phyloP scores from a whole-genome alignment of 2,113 vertebrate species.

The Nyctereutes procyonoides region DNA sequence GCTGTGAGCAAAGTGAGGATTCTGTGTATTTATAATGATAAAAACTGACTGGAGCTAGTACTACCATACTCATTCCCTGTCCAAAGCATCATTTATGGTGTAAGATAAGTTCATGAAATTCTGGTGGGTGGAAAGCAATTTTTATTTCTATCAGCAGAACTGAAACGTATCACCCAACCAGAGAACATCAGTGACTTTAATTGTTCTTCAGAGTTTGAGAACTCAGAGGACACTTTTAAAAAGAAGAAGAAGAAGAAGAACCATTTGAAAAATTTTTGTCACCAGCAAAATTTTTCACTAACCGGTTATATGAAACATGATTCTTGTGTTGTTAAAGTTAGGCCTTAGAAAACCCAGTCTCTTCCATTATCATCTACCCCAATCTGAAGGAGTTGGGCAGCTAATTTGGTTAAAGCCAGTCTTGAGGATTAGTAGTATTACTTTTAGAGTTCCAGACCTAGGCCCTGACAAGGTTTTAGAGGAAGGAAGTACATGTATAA shows the following conservation, averaged over 20 bases:
- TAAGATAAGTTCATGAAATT: neutral
- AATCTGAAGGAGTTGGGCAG: constrained; percentile 29
- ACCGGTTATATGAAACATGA: constrained; percentile 1
- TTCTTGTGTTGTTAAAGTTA: constrained; percentile 45
- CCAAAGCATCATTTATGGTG: neutral
- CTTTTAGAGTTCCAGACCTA: neutral
- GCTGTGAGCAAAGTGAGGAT: constrained; percentile 45
- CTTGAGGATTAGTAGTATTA: constrained; percentile 45
- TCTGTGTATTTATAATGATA: constrained; percentile 20
- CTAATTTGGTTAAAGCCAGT: constrained; percentile 44
- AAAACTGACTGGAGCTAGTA: constrained; percentile 51
- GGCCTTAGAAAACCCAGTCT: constrained; percentile 37
- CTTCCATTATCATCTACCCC: neutral
- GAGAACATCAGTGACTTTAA: constrained; percentile 50
- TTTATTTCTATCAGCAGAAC: constrained; percentile 25
- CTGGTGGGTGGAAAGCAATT: constrained; percentile 45
- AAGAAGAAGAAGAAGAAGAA: neutral
- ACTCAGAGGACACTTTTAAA: neutral
- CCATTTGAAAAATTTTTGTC: constrained; percentile 58
- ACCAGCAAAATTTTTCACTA: constrained; percentile 63
- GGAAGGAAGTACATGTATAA: neutral
- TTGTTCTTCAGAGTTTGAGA: constrained; percentile 49
- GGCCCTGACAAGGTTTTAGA: neutral
- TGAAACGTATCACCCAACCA: constrained; percentile 36
- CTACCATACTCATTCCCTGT: neutral